Evolutionary conservation across 2,888 invertebrate species (phyloP).

Genomic region (Ennomos fuscantarius): DNA sequence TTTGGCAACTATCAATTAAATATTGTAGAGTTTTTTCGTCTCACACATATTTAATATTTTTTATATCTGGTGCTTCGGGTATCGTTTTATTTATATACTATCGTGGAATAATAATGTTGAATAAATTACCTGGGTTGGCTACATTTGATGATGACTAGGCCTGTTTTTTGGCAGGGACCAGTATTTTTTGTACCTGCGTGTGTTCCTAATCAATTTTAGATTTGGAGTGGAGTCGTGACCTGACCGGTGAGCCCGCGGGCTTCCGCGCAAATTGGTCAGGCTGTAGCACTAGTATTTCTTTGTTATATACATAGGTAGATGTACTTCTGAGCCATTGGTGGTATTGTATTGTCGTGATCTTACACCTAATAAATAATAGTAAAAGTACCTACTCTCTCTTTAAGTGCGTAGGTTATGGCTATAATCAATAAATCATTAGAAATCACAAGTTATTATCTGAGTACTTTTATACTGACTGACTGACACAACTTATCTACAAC

Average conservation of each 20-base stretch:
- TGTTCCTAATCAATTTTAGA: slow-evolving; percentile 76
- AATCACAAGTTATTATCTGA: too few species aligned
- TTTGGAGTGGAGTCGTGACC: slow-evolving; percentile 78
- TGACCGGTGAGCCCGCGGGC: slow-evolving; percentile 61
- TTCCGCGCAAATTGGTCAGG: slow-evolving; percentile 65
- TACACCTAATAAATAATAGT: too few species aligned
- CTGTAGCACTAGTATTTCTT: slow-evolving; percentile 27
- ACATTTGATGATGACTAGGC: slow-evolving; percentile 65
- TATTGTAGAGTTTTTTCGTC: slow-evolving; percentile 23
- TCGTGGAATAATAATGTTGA: slow-evolving; percentile 63
- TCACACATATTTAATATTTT: slow-evolving; percentile 21
- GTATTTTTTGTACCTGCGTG: slow-evolving; percentile 50
- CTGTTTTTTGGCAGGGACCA: slow-evolving; percentile 61
- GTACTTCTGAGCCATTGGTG: too few species aligned
- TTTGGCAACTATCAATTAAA: slow-evolving; percentile 55
- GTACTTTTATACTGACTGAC: too few species aligned
- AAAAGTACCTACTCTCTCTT: too few species aligned
- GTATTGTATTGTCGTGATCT: too few species aligned
- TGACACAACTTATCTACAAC: too few species aligned
- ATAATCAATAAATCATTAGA: too few species aligned
- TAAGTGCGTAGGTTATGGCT: too few species aligned
- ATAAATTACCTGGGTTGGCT: slow-evolving; percentile 60
- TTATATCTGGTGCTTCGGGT: slow-evolving; percentile 49
- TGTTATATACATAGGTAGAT: too few species aligned
- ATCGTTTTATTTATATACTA: slow-evolving; percentile 53